These are phyloP conservation scores for Propithecus deckenii DNA, from an alignment of 2,797 vertebrate genomes.

Conservation along the genomic window DNA sequence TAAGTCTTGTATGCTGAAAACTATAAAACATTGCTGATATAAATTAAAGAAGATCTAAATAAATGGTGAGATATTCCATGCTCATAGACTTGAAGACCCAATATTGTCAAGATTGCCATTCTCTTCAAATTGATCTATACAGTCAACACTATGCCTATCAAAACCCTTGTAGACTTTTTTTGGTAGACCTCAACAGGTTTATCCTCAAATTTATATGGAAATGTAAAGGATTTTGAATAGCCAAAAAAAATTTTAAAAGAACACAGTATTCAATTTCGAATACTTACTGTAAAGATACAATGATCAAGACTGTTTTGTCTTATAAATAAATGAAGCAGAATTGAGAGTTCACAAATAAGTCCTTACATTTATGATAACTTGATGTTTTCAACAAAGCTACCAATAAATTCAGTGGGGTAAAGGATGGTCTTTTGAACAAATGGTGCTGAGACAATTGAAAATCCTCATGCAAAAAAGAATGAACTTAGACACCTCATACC, in stretches of 20 bases:
- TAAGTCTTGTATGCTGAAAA: not conserved
- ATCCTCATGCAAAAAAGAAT: not conserved
- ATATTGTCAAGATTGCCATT: not conserved
- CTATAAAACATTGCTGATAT: not conserved
- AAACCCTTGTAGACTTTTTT: not conserved
- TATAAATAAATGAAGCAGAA: not conserved
- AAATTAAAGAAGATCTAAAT: not conserved
- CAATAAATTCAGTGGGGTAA: not conserved
- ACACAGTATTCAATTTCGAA: not conserved
- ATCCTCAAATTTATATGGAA: not conserved
- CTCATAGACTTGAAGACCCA: not conserved
- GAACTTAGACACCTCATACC: not conserved
- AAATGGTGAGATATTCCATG: not conserved
- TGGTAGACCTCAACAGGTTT: not conserved
- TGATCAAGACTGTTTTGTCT: not conserved
- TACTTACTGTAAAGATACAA: not conserved
- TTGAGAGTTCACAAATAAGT: not conserved
- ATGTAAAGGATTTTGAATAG: not conserved
- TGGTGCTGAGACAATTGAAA: not conserved
- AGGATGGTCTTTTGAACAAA: not conserved
- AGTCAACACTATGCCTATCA: not conserved
- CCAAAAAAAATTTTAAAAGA: not conserved
- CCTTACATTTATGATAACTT: not conserved
- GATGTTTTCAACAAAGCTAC: slow-evolving; percentile 3
- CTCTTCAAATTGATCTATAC: not conserved